phyloP scores from a whole-genome alignment of 2,797 vertebrate species.

The Spinus olivaceus region DNA sequence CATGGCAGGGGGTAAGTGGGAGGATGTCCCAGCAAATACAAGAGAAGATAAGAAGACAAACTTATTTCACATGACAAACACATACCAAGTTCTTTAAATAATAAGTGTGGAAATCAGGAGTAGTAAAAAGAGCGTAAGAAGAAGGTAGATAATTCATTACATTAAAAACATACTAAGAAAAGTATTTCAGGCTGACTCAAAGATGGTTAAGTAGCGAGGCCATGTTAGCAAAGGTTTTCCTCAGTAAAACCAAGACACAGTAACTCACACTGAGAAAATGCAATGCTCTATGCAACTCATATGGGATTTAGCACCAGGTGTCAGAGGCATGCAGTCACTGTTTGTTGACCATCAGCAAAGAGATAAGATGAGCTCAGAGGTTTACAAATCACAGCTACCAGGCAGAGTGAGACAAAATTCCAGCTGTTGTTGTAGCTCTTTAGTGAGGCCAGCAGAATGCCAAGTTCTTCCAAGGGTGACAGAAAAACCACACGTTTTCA shows the following conservation, averaged over 20 bases:
- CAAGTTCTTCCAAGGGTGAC: not conserved
- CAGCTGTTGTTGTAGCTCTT: not conserved
- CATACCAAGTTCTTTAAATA: not conserved
- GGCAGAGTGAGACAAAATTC: not conserved
- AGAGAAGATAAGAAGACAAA: not conserved
- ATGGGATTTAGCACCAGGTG: not conserved
- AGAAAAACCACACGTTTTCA: not conserved
- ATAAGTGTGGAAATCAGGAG: not conserved
- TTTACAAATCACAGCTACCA: not conserved
- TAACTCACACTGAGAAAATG: not conserved
- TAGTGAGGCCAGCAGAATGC: not conserved
- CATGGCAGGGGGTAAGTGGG: rapidly evolving
- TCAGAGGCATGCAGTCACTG: not conserved
- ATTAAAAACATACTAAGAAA: not conserved
- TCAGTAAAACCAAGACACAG: not conserved
- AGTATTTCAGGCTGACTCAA: not conserved
- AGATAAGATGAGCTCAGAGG: not conserved
- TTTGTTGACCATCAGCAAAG: not conserved
- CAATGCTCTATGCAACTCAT: not conserved
- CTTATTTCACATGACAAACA: not conserved
- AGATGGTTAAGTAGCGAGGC: not conserved
- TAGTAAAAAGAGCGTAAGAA: not conserved
- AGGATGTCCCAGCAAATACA: not conserved
- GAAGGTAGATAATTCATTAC: not conserved
- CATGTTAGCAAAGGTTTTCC: not conserved